Evolutionary conservation across 2,113 vertebrate species (phyloP).

Genomic region (Clarias magur): DNA sequence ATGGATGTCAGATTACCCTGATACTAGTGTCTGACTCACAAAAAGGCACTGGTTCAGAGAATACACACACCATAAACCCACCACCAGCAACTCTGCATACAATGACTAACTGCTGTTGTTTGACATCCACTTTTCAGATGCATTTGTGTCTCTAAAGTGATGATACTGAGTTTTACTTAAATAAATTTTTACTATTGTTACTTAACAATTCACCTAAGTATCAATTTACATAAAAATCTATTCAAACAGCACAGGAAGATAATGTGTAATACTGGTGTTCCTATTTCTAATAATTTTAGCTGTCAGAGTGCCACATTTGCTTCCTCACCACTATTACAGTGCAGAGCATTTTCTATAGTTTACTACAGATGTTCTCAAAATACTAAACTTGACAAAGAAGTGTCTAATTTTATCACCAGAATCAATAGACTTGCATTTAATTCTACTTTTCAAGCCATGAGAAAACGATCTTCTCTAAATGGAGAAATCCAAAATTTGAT

Average conservation of each 20-base stretch:
- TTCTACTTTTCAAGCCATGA: neutral
- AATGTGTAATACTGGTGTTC: neutral
- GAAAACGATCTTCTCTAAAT: neutral
- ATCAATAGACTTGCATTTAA: neutral
- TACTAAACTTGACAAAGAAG: neutral
- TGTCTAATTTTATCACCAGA: neutral
- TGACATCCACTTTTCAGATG: slow-evolving; percentile 44
- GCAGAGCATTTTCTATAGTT: neutral
- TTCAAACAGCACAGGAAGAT: neutral
- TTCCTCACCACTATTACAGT: neutral
- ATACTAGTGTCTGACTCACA: slow-evolving; percentile 49
- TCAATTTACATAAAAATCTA: neutral
- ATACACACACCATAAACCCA: slow-evolving; percentile 55
- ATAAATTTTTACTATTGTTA: neutral
- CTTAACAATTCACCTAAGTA: neutral
- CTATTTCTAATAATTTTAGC: neutral
- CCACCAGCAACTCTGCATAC: slow-evolving; percentile 48
- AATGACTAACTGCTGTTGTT: slow-evolving; percentile 38
- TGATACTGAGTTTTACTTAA: neutral
- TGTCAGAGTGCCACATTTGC: neutral
- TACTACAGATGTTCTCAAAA: neutral
- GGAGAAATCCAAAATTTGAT: neutral
- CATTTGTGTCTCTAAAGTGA: slow-evolving; percentile 38
- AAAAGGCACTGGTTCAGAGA: slow-evolving; percentile 42
- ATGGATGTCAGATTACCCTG: slow-evolving; percentile 71